A percentile compares a stretch with the other conserved stretches of the same genome.
Conservation (phyloP, 2,797 vertebrate species). For the Sarcophilus harrisii region DNA sequence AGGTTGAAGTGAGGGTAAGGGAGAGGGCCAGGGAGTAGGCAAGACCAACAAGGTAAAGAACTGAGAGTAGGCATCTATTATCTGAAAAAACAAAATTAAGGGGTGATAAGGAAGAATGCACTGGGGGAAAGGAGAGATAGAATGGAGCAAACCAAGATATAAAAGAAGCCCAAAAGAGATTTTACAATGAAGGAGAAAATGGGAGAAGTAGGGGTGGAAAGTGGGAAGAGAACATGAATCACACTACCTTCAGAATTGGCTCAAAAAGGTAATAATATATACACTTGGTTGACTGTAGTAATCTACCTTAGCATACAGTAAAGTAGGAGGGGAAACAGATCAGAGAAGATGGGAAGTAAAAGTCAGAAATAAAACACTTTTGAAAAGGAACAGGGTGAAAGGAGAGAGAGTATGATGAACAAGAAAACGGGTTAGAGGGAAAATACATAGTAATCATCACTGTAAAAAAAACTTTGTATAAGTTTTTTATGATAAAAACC, state of each 20-base stretch:
- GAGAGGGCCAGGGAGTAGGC: background rate
- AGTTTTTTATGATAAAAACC: background rate
- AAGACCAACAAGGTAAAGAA: background rate
- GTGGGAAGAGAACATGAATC: background rate
- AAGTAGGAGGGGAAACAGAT: conserved; percentile 33
- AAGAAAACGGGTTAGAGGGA: background rate
- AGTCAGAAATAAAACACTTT: background rate
- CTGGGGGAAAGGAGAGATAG: background rate
- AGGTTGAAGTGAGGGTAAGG: background rate
- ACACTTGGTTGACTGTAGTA: background rate
- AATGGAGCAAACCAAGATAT: background rate
- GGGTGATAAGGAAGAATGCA: background rate
- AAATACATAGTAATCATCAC: background rate
- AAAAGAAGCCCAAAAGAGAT: background rate
- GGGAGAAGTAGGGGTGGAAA: too few species aligned
- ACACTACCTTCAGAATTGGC: background rate
- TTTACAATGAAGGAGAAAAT: background rate
- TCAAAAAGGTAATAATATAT: background rate
- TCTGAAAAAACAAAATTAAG: background rate
- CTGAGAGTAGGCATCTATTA: background rate
- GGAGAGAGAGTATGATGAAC: background rate
- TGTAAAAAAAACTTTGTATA: background rate
- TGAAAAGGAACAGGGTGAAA: background rate
- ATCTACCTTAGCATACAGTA: conserved; percentile 36
- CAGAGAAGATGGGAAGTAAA: background rate